phyloP scores from a whole-genome alignment of 1,140 invertebrate genomes.

The Prorops nasuta region DNA sequence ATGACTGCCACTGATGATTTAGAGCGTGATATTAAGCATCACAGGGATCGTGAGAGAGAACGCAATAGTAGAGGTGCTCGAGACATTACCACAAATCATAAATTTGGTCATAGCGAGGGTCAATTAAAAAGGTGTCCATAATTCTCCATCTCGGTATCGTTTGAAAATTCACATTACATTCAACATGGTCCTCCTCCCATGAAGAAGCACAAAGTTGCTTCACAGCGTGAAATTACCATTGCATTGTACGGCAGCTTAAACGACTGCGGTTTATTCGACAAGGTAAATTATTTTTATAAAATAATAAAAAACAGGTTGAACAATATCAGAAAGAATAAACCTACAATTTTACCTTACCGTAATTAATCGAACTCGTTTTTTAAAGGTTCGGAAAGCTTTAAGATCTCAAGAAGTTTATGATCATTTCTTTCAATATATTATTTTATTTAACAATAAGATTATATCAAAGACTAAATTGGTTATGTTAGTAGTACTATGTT shows the following conservation, averaged over 20 bases:
- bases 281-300: slow-evolving; percentile 57
- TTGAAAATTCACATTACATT: slow-evolving; percentile 49
- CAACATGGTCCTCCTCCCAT: slow-evolving; percentile 63
- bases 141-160: slow-evolving; percentile 49
- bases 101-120: slow-evolving; percentile 57
- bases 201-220: slow-evolving; percentile 73
- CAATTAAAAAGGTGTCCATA: slow-evolving; percentile 61
- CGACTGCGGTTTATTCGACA: slow-evolving; percentile 96
- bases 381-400: slow-evolving; percentile 80
- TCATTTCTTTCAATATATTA: slow-evolving; percentile 92
- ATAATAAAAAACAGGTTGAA: neutral
- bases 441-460: slow-evolving; percentile 92
- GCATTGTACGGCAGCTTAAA: slow-evolving; percentile 85
- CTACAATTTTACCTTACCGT: neutral
- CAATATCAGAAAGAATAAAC: neutral
- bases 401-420: slow-evolving; percentile 87
- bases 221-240: slow-evolving; percentile 74
- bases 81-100: slow-evolving; percentile 48
- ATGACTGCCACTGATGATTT: slow-evolving; percentile 27
- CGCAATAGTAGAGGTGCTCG: slow-evolving; percentile 37
- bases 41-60: slow-evolving; percentile 49
- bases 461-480: slow-evolving; percentile 87
- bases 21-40: slow-evolving; percentile 47
- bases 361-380: slow-evolving; percentile 21
- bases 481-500: slow-evolving; percentile 82